Base-by-base conservation (phyloP, 2,888 invertebrate genomes). In the Erpobdella octoculata region DNA sequence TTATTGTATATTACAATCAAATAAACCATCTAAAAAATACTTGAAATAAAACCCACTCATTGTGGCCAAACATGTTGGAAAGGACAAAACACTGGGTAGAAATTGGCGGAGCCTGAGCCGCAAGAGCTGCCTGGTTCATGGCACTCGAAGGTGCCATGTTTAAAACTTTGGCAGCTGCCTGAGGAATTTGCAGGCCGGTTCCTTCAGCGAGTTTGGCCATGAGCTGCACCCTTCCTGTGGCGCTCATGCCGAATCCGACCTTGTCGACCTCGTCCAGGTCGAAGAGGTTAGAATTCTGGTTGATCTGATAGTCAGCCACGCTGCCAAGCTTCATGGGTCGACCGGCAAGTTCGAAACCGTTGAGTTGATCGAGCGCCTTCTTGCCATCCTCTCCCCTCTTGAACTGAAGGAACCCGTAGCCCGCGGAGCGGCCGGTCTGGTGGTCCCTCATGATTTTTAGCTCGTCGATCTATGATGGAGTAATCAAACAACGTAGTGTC, bases 41-140 rank as follows among this genome's bases (percentile, higher is more conserved):
- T n/a, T n/a, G n/a, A 12, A 41, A 8, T 6, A 67, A 33, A 68
- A 81, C 89, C 89, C 87, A 92, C 90, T 89, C 88, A 72, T 88
- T 86, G 46, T 96, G 93, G 84, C 98, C 96, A 84, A 98, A 99
- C 98, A 98, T 98, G 81, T 99, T 99, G 73, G 95, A 93, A 74
- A 98, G 87, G 91, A 99, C 92, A 84, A 98, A 98, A 83, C 97
- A 98, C 84, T 97, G 97, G 0, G 98, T 98, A 4, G 97, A 96
- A 76, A 97, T 96, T 0, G 96, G 92, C 48, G 96, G 95, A 12
- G 92, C 89, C 31, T 78, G 31, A 6, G 78, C 91, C 46, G 95
- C 9, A 6, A 18, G 64, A 36, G 64, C 76, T 73, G 62, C 75
- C 75, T 37, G 73, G 66, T 18, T 58, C 71, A 35, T 36, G 18